These are phyloP conservation scores for Heterodera carotae DNA, from an alignment of 1,140 invertebrate genomes.

Conservation along the genomic window DNA sequence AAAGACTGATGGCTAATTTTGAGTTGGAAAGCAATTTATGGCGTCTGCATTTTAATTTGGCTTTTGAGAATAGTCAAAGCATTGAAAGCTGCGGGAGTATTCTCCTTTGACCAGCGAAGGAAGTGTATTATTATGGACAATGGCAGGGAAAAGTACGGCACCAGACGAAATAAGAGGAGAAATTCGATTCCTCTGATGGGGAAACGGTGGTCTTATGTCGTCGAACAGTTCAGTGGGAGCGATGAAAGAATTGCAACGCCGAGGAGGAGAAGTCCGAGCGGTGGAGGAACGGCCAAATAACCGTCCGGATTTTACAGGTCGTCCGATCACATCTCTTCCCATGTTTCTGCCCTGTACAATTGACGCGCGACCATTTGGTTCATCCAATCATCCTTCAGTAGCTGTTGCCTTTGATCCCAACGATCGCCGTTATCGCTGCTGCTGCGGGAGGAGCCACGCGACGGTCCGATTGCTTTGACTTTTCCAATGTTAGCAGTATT, in stretches of 20 bases:
- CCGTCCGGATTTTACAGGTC: not conserved
- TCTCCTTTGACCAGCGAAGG: too few relatives aligned
- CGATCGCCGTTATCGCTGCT: conserved; percentile 47
- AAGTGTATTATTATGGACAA: too few relatives aligned
- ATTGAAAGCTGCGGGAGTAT: too few relatives aligned
- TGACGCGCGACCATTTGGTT: too few relatives aligned
- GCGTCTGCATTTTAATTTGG: too few relatives aligned
- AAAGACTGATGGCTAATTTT: too few relatives aligned
- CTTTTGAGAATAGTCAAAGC: too few relatives aligned
- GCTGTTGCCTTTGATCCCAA: conserved; percentile 48
- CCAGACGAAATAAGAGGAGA: not conserved
- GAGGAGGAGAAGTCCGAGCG: not conserved
- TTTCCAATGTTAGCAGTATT: conserved; percentile 22
- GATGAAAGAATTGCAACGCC: not conserved
- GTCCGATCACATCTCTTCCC: not conserved
- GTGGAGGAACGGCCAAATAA: too few relatives aligned
- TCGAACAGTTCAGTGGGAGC: not conserved
- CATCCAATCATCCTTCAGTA: not conserved
- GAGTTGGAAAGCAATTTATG: too few relatives aligned
- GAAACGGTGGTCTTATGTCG: conserved; percentile 15
- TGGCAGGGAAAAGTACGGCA: too few relatives aligned
- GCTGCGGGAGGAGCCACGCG: conserved; percentile 44
- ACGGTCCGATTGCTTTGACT: conserved; percentile 30
- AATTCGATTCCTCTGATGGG: not conserved
- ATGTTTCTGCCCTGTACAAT: not conserved